phyloP scores from a whole-genome alignment of 2,888 invertebrate species.

The Amphiduros pacificus region DNA sequence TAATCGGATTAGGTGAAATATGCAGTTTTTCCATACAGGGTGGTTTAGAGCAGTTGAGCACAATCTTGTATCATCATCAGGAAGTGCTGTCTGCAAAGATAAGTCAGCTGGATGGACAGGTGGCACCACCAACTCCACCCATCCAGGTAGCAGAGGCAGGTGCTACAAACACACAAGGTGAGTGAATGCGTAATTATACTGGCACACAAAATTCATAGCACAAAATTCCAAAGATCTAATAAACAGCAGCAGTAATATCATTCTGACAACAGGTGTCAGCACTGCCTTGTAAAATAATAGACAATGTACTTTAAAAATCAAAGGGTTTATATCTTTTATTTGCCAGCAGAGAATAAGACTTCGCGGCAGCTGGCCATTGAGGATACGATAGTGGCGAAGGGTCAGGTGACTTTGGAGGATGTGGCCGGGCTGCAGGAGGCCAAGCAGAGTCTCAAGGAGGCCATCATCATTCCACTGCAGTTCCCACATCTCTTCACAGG shows the following conservation, averaged over 20 bases:
- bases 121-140: constrained; percentile 3
- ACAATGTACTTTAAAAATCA: too few relatives aligned
- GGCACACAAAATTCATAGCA: too few relatives aligned
- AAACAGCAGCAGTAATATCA: too few relatives aligned
- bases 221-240: too few relatives aligned
- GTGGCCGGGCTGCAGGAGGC: constrained; percentile 63
- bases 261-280: neutral
- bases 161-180: neutral
- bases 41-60: constrained; percentile 29
- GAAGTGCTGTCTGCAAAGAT: constrained; percentile 41
- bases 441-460: constrained; percentile 62
- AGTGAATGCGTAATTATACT: neutral
- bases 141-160: neutral
- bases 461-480: constrained; percentile 63
- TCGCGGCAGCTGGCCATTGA: constrained; percentile 41
- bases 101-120: constrained; percentile 37
- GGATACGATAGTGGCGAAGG: constrained; percentile 44
- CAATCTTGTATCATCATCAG: constrained; percentile 32
- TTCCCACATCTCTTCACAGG: constrained; percentile 65
- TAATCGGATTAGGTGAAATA: too few relatives aligned
- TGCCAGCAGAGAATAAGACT: constrained; percentile 30
- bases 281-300: too few relatives aligned
- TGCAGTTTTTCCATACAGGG: constrained; percentile 21
- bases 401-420: constrained; percentile 54
- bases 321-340: neutral